A percentile compares a stretch with the other conserved stretches of the same genome.
These are phyloP conservation scores for Nannoperca australis DNA, from an alignment of 2,797 vertebrate genomes.

Conservation along the genomic window DNA sequence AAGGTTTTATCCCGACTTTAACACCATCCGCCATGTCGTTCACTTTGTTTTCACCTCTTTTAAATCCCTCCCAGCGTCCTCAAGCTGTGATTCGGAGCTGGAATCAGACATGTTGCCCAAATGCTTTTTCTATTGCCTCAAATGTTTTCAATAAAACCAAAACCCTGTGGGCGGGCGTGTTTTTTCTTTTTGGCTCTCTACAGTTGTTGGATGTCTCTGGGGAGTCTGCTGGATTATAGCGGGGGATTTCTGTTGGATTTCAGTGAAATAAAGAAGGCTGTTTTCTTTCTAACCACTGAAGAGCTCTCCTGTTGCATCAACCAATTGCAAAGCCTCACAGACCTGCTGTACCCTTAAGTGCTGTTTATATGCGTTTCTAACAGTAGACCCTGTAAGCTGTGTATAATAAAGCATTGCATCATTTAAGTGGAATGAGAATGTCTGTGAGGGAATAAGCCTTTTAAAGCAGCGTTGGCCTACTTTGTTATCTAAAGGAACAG, in stretches of 20 bases:
- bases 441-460: conserved; percentile 35
- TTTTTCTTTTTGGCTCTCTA: conserved; percentile 19
- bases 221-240: conserved; percentile 73
- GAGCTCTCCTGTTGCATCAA: conserved; percentile 66
- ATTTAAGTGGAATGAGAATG: conserved; percentile 41
- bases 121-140: conserved; percentile 41
- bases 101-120: conserved; percentile 48
- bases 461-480: conserved; percentile 56
- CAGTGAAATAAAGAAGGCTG: conserved; percentile 59
- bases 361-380: conserved; percentile 71
- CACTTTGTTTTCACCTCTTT: conserved; percentile 32
- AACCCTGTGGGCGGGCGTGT: conserved; percentile 66
- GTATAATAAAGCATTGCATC: conserved; percentile 66
- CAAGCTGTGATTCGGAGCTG: conserved; percentile 57
- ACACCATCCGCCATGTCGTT: conserved; percentile 24
- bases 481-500: conserved; percentile 48
- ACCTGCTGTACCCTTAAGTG: conserved; percentile 51
- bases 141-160: conserved; percentile 53
- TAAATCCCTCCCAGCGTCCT: conserved; percentile 56
- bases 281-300: conserved; percentile 30
- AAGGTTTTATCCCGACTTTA: conserved; percentile 10
- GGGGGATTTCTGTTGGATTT: conserved; percentile 75
- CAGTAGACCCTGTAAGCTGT: conserved; percentile 54
- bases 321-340: conserved; percentile 59
- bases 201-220: conserved; percentile 66